Evolutionary conservation across 2,888 invertebrate genomes (phyloP).

Genomic region (Phyllotreta cruciferae): DNA sequence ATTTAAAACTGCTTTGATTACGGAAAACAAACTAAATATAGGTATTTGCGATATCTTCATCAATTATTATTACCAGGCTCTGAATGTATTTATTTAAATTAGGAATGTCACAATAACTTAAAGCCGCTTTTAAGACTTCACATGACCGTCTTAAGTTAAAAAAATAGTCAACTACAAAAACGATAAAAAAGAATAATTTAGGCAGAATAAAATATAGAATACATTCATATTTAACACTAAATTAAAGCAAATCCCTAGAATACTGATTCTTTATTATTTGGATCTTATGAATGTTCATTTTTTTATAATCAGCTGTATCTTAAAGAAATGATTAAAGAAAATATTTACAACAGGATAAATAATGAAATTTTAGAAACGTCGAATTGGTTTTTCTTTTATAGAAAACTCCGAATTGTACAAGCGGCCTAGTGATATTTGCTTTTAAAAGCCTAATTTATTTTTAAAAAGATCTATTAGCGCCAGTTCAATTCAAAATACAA

Average conservation of each 20-base stretch:
- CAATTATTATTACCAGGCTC: constrained; percentile 8
- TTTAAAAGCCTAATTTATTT: not conserved
- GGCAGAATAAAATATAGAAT: not conserved
- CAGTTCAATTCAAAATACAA: not conserved
- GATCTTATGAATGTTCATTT: no score
- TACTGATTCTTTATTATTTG: no score
- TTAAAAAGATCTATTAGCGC: not conserved
- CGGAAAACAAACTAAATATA: constrained; percentile 33
- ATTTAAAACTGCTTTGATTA: constrained; percentile 34
- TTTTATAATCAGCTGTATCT: no score
- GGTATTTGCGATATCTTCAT: not conserved
- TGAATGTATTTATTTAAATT: constrained; percentile 8
- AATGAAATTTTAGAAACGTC: no score
- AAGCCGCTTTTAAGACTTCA: constrained; percentile 36
- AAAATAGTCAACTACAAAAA: not conserved
- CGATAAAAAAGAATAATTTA: not conserved
- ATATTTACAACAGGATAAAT: no score
- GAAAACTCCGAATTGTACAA: no score
- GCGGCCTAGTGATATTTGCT: not conserved
- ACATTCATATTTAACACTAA: no score
- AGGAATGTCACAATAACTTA: constrained; percentile 39
- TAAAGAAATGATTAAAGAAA: no score
- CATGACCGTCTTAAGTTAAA: constrained; percentile 3
- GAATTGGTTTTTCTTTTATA: no score
- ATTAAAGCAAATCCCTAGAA: no score